Conservation (phyloP, 2,797 vertebrate species). For the Sebastiscus tertius region DNA sequence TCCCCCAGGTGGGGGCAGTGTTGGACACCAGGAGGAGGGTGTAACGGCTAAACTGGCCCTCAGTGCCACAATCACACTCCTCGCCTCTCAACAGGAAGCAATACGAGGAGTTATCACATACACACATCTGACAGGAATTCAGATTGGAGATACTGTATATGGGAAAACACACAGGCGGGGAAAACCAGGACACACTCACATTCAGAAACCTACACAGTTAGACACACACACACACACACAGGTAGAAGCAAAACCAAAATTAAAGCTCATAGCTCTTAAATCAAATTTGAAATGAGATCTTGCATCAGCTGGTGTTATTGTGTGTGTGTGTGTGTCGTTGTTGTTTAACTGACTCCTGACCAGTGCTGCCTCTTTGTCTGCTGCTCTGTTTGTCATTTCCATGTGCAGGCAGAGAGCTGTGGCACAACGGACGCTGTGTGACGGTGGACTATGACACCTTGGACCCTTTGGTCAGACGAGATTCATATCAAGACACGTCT, state of each 20-base stretch:
- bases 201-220: neutral
- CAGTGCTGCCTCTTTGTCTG: conserved; percentile 26
- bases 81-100: conserved; percentile 68
- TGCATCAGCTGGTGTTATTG: conserved; percentile 10
- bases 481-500: conserved; percentile 85
- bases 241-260: neutral
- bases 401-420: conserved; percentile 81
- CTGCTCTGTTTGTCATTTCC: conserved; percentile 23
- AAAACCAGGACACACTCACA: conserved; percentile 4
- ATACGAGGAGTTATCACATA: conserved; percentile 65
- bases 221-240: neutral
- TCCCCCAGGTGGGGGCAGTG: conserved; percentile 63
- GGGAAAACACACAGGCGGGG: conserved; percentile 5
- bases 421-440: conserved; percentile 81
- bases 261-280: neutral
- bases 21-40: conserved; percentile 15
- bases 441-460: conserved; percentile 86
- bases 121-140: conserved; percentile 71
- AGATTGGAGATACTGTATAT: conserved; percentile 51
- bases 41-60: neutral
- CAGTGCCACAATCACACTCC: conserved; percentile 30
- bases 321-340: neutral
- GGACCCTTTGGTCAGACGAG: conserved; percentile 88
- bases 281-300: neutral
- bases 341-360: conserved; percentile 49